These are phyloP conservation scores for Acleris cristana DNA, from an alignment of 2,888 invertebrate genomes.

Conservation along the genomic window DNA sequence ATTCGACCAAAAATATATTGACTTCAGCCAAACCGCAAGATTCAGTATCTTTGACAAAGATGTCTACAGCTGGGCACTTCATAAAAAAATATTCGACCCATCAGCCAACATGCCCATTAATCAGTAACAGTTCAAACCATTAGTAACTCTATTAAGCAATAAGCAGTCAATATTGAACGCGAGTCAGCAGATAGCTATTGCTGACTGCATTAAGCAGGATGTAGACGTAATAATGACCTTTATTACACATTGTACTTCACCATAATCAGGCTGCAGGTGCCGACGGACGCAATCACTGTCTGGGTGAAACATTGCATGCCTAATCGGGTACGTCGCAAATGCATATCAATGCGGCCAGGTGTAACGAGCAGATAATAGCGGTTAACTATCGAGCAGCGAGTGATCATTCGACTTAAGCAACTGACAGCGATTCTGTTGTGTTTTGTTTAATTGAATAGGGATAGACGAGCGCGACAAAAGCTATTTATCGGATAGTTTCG, in stretches of 20 bases:
- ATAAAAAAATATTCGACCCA: too few species aligned
- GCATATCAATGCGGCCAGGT: conserved; percentile 71
- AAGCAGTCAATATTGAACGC: too few species aligned
- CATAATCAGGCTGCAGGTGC: conserved; percentile 52
- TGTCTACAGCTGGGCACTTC: too few species aligned
- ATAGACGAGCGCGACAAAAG: too few species aligned
- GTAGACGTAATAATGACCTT: conserved; percentile 12
- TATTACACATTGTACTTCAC: conserved; percentile 37
- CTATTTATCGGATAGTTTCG: too few species aligned
- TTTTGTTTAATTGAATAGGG: not conserved
- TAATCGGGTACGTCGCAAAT: conserved; percentile 64
- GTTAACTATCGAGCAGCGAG: conserved; percentile 51
- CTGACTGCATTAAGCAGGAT: not conserved
- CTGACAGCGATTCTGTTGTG: not conserved
- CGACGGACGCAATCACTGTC: conserved; percentile 55
- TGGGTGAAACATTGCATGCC: conserved; percentile 55
- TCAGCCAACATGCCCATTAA: too few species aligned
- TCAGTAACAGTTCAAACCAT: too few species aligned
- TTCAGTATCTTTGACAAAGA: too few species aligned
- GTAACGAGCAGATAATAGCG: conserved; percentile 63
- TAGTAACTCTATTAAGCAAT: too few species aligned
- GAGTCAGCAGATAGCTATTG: too few species aligned
- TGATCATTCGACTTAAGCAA: conserved; percentile 41
- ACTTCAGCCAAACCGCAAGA: too few species aligned
- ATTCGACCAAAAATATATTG: too few species aligned